phyloP scores from a whole-genome alignment of 2,113 vertebrate genomes.

The Scopus umbretta region DNA sequence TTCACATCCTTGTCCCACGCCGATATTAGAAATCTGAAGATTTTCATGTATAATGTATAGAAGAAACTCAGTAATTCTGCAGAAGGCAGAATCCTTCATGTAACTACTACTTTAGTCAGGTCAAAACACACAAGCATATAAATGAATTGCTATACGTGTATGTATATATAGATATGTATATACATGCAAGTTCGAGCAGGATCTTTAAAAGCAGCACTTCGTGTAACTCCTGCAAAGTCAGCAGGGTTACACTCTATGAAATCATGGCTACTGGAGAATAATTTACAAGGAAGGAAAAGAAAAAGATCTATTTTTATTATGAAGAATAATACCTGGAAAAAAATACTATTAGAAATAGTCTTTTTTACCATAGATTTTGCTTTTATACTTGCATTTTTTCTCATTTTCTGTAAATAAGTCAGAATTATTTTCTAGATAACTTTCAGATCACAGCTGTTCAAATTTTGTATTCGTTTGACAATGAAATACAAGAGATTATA shows the following conservation, averaged over 20 bases:
- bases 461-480: not conserved
- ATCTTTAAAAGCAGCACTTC: not conserved
- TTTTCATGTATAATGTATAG: not conserved
- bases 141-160: not conserved
- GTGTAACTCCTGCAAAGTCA: not conserved
- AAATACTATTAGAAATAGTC: too few relatives aligned
- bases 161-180: not conserved
- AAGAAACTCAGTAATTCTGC: not conserved
- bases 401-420: not conserved
- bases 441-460: not conserved
- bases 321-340: too few relatives aligned
- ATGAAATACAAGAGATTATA: not conserved
- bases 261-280: too few relatives aligned
- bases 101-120: not conserved
- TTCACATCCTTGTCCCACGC: not conserved
- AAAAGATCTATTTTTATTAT: too few relatives aligned
- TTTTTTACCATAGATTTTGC: too few relatives aligned
- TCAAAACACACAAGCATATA: not conserved
- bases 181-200: not conserved
- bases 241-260: not conserved
- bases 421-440: not conserved
- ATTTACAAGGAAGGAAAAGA: too few relatives aligned
- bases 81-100: not conserved
- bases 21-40: not conserved
- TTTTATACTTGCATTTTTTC: too few relatives aligned